Evolutionary conservation across 2,113 vertebrate genomes (phyloP).

Genomic region (Sphaerodactylus townsendi): DNA sequence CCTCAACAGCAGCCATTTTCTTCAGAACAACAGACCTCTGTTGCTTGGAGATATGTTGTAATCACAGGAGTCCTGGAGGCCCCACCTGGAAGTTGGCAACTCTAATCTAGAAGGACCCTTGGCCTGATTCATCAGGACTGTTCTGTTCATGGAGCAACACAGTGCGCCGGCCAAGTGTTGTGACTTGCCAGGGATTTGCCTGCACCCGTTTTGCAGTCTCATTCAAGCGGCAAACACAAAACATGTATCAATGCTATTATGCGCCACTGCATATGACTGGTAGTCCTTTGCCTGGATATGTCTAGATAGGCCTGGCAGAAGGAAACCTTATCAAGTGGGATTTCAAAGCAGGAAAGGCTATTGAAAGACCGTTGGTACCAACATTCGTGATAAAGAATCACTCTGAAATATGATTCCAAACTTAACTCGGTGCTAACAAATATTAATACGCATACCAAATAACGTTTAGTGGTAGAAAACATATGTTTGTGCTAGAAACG

Average conservation of each 20-base stretch:
- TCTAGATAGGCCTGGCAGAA: neutral
- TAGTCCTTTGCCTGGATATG: too few relatives aligned
- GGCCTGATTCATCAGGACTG: neutral
- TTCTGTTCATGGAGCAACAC: neutral
- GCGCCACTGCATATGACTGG: too few relatives aligned
- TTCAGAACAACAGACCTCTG: too few relatives aligned
- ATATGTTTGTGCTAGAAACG: conserved; percentile 2
- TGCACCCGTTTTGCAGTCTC: neutral
- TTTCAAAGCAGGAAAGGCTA: conserved; percentile 53
- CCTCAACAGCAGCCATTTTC: too few relatives aligned
- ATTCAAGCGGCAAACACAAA: neutral
- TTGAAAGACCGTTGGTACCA: conserved; percentile 23
- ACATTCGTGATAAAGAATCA: conserved; percentile 20
- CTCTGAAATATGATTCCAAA: conserved; percentile 52
- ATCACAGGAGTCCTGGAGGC: too few relatives aligned
- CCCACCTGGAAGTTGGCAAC: neutral
- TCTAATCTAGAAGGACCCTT: neutral
- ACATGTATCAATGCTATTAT: neutral
- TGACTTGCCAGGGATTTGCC: neutral
- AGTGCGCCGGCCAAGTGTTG: neutral
- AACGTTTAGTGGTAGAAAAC: conserved; percentile 39
- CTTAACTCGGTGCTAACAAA: conserved; percentile 54
- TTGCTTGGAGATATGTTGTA: too few relatives aligned
- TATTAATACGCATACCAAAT: conserved; percentile 52
- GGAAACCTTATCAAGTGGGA: neutral